Evolutionary conservation across 2,113 vertebrate species (phyloP).

Genomic region (Tympanuchus pallidicinctus): DNA sequence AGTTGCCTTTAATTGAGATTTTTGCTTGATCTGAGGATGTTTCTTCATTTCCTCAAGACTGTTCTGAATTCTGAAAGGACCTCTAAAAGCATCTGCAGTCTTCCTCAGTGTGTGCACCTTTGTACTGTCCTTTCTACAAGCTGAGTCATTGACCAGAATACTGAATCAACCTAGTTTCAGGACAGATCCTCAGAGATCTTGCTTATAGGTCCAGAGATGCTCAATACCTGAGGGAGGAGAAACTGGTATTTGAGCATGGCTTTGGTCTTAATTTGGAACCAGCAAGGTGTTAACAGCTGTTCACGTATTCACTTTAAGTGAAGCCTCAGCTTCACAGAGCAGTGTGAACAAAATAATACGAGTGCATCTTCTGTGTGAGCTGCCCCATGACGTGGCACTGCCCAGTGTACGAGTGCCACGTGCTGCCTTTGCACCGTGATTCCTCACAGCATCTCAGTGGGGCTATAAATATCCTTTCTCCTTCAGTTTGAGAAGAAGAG

Average conservation of each 20-base stretch:
- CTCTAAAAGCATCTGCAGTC: background rate
- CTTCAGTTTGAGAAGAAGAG: constrained; percentile 37
- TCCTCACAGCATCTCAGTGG: background rate
- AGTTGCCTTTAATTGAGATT: background rate
- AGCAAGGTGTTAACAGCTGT: background rate
- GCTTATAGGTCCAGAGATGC: background rate
- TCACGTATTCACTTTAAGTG: background rate
- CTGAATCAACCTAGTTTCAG: background rate
- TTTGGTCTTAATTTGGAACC: constrained; percentile 1
- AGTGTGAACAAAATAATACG: background rate
- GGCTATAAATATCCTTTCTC: constrained; percentile 56
- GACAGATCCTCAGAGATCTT: background rate
- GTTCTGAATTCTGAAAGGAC: background rate
- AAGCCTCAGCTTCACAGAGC: rapidly evolving
- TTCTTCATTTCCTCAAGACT: background rate
- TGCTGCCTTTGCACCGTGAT: background rate
- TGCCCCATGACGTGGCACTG: rapidly evolving
- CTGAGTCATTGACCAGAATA: background rate
- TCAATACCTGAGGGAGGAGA: background rate
- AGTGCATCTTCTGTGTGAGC: background rate
- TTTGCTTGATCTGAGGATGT: background rate
- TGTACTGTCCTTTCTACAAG: background rate
- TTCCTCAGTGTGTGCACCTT: background rate
- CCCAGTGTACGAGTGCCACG: rapidly evolving
- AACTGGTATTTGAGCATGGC: background rate